These are phyloP conservation scores for Camelus bactrianus DNA, from an alignment of 2,113 vertebrate genomes.

Conservation along the genomic window DNA sequence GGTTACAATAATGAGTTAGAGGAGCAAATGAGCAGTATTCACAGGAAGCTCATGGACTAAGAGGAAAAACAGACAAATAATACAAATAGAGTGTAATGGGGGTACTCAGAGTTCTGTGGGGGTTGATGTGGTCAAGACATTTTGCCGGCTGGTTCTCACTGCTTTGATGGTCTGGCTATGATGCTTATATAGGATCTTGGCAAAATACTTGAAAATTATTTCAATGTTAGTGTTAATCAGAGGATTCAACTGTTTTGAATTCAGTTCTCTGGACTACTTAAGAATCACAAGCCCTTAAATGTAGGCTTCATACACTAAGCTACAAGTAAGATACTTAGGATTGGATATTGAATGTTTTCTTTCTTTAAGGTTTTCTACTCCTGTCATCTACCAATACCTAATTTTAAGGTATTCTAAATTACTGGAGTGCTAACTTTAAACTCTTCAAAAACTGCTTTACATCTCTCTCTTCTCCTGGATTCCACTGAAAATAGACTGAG, in stretches of 20 bases:
- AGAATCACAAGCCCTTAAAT: background rate
- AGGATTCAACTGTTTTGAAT: background rate
- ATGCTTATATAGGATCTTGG: background rate
- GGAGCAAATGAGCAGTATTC: background rate
- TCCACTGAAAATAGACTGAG: background rate
- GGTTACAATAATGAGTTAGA: background rate
- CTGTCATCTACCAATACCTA: background rate
- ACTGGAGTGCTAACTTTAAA: constrained; percentile 6
- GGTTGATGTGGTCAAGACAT: background rate
- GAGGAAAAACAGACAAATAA: background rate
- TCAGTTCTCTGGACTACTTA: background rate
- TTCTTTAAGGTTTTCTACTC: background rate
- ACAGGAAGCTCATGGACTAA: background rate
- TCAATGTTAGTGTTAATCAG: background rate
- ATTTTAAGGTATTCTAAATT: background rate
- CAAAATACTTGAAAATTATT: constrained; percentile 7
- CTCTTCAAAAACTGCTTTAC: background rate
- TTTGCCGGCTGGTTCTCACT: background rate
- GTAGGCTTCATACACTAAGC: background rate
- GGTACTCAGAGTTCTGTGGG: background rate
- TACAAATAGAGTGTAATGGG: background rate
- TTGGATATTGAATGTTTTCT: background rate
- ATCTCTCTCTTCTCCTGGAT: background rate
- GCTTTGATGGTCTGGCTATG: background rate
- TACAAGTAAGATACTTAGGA: background rate